phyloP scores from a whole-genome alignment of 2,888 invertebrate species.

The Orthonevra nobilis region DNA sequence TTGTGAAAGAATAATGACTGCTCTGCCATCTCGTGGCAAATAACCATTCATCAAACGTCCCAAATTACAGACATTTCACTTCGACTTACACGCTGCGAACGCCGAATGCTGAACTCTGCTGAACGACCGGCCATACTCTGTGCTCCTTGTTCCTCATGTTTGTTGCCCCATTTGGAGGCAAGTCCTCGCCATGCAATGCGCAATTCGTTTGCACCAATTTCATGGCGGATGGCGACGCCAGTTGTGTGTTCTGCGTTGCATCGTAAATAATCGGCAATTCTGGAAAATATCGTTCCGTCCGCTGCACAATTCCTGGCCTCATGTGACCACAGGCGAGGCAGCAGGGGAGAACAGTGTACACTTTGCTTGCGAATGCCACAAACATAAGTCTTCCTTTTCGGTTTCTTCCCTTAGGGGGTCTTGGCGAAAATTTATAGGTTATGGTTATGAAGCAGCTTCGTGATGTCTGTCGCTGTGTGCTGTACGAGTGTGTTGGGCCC shows the following conservation, averaged over 20 bases:
- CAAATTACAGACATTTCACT: conserved; percentile 80
- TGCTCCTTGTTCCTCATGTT: conserved; percentile 33
- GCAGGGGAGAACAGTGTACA: conserved; percentile 40
- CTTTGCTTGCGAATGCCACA: conserved; percentile 66
- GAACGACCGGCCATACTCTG: too few species aligned
- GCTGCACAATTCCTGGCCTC: not conserved
- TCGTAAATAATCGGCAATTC: conserved; percentile 68
- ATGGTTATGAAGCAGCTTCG: conserved; percentile 54
- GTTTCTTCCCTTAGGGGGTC: conserved; percentile 43
- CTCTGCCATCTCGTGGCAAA: conserved; percentile 80
- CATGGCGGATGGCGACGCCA: conserved; percentile 73
- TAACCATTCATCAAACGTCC: conserved; percentile 80
- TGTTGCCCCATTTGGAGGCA: conserved; percentile 24
- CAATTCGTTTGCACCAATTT: conserved; percentile 80
- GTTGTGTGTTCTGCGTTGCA: conserved; percentile 67
- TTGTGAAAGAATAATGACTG: conserved; percentile 78
- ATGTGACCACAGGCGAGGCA: not conserved
- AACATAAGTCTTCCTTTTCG: conserved; percentile 63
- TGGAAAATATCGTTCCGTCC: conserved; percentile 49
- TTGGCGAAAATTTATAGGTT: conserved; percentile 63
- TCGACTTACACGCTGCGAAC: conserved; percentile 73
- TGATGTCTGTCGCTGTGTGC: conserved; percentile 32
- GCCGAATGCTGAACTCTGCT: too few species aligned
- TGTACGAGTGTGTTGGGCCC: conserved; percentile 22
- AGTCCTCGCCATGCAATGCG: conserved; percentile 49